A percentile compares a stretch with the other conserved stretches of the same genome.
phyloP scores from a whole-genome alignment of 1,140 invertebrate genomes.

The Drosophila oshimai region DNA sequence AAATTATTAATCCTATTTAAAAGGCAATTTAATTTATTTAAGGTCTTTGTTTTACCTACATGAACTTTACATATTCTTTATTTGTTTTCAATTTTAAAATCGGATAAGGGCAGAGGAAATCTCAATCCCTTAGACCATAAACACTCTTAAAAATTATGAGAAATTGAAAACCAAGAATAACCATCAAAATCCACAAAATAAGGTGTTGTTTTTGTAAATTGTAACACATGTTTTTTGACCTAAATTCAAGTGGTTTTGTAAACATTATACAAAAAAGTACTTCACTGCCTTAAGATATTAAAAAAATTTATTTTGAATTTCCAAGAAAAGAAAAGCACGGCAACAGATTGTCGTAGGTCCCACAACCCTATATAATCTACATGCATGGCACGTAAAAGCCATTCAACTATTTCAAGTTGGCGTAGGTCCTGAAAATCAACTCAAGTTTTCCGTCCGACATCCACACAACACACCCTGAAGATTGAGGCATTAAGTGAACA shows the following conservation, averaged over 20 bases:
- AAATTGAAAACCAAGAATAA: neutral
- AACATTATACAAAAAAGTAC: constrained; percentile 36
- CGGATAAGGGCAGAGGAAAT: neutral
- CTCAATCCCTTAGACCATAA: neutral
- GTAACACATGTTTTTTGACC: constrained; percentile 49
- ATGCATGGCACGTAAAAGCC: neutral
- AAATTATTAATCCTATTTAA: neutral
- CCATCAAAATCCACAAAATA: neutral
- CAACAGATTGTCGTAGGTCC: constrained; percentile 42
- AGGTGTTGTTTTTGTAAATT: constrained; percentile 14
- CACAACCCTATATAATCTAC: neutral
- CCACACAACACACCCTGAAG: too few relatives aligned
- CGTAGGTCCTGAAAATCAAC: constrained; percentile 28
- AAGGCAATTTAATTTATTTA: too few relatives aligned
- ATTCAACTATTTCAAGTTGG: constrained; percentile 18
- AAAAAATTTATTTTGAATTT: constrained; percentile 9
- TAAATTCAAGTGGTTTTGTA: constrained; percentile 30
- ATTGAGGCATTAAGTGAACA: constrained; percentile 12
- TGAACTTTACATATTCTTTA: too few relatives aligned
- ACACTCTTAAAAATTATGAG: constrained; percentile 8
- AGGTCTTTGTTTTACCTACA: too few relatives aligned
- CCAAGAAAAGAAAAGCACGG: neutral
- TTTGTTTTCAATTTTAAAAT: neutral
- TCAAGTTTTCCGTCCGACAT: constrained; percentile 5
- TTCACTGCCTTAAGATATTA: neutral